Evolutionary conservation across 2,888 invertebrate species (phyloP).

Genomic region (Dolomedes plantarius): DNA sequence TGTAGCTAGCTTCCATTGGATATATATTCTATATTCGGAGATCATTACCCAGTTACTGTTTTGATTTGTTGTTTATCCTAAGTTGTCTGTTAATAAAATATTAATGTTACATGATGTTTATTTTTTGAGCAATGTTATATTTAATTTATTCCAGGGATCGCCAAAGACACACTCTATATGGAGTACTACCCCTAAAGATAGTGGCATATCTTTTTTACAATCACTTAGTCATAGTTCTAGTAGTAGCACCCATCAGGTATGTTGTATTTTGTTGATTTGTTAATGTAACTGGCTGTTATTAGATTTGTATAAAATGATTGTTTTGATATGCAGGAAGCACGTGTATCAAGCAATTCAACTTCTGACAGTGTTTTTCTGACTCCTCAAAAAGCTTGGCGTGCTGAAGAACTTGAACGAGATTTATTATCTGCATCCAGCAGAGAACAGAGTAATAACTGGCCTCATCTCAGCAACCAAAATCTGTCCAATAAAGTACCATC

Average conservation of each 20-base stretch:
- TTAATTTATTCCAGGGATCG: slow-evolving; percentile 73
- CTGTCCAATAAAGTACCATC: not conserved
- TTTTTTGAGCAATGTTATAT: too few species aligned
- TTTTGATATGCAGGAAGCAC: slow-evolving; percentile 44
- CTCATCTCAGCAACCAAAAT: slow-evolving; percentile 24
- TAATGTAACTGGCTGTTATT: too few species aligned
- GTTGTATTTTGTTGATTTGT: not conserved
- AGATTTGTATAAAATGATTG: too few species aligned
- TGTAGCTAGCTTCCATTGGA: too few species aligned
- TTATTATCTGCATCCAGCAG: slow-evolving; percentile 79
- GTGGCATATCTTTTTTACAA: slow-evolving; percentile 59
- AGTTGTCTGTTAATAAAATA: too few species aligned
- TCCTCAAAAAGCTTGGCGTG: slow-evolving; percentile 82
- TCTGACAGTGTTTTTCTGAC: slow-evolving; percentile 43
- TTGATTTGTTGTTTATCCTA: too few species aligned
- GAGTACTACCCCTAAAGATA: slow-evolving; percentile 66
- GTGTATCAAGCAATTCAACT: slow-evolving; percentile 21
- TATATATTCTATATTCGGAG: too few species aligned
- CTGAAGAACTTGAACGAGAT: slow-evolving; percentile 85
- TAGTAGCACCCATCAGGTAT: slow-evolving; percentile 32
- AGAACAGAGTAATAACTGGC: slow-evolving; percentile 44
- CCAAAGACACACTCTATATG: slow-evolving; percentile 72
- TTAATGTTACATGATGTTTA: too few species aligned
- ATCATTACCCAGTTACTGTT: too few species aligned
- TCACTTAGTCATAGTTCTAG: slow-evolving; percentile 39